Conservation (phyloP, 2,888 invertebrate species). For the Campoletis raptor region DNA sequence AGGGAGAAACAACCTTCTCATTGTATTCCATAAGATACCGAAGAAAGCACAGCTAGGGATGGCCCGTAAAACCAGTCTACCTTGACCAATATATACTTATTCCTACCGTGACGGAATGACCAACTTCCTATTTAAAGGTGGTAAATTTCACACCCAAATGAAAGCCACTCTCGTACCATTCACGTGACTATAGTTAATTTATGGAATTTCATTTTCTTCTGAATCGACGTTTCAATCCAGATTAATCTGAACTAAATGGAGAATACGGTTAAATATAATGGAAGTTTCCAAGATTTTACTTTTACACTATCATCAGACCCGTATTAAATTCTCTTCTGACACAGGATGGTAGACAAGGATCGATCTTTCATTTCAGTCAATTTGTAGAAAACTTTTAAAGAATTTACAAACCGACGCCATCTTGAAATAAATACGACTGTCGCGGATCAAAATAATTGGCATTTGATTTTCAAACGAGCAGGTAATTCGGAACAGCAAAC, state of each 20-base stretch:
- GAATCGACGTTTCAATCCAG: neutral
- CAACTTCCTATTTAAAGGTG: neutral
- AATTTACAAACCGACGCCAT: neutral
- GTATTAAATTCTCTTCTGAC: neutral
- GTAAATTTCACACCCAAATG: neutral
- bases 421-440: neutral
- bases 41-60: constrained; percentile 72
- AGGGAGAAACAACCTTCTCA: neutral
- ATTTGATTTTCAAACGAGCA: neutral
- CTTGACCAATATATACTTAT: constrained; percentile 69
- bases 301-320: neutral
- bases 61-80: constrained; percentile 74
- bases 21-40: constrained; percentile 8
- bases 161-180: neutral
- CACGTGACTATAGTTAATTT: neutral
- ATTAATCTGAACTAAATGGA: constrained; percentile 6
- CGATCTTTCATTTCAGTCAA: neutral
- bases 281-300: neutral
- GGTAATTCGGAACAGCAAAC: neutral
- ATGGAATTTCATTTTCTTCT: constrained; percentile 4
- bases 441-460: neutral
- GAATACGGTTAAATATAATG: neutral
- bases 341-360: neutral
- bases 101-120: constrained; percentile 19
- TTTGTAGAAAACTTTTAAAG: neutral